phyloP scores from a whole-genome alignment of 2,797 vertebrate genomes.

The Kryptopterus vitreolus region DNA sequence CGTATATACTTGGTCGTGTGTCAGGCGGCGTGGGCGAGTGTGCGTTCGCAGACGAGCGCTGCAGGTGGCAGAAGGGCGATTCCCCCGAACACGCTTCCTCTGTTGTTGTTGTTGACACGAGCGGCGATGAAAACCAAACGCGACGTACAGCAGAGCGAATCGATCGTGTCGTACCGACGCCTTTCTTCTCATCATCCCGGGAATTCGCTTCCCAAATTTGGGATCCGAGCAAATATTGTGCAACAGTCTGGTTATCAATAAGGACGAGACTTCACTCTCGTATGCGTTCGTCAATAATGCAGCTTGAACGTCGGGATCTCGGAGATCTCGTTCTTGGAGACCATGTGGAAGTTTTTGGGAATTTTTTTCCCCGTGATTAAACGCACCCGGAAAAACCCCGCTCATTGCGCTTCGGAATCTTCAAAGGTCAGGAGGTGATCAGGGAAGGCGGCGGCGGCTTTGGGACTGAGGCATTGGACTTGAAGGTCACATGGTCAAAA shows the following conservation, averaged over 20 bases:
- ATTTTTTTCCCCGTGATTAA: too few relatives aligned
- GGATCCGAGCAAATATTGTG: not conserved
- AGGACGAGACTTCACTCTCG: too few relatives aligned
- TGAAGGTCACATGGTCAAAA: too few relatives aligned
- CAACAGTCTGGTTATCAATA: not conserved
- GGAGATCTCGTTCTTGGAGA: too few relatives aligned
- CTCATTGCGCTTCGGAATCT: too few relatives aligned
- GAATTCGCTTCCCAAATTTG: not conserved
- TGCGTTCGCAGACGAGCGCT: constrained; percentile 33
- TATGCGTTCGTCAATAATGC: not conserved
- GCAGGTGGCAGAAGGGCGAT: constrained; percentile 38
- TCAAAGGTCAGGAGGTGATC: too few relatives aligned
- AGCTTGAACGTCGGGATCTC: not conserved
- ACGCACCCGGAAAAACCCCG: too few relatives aligned
- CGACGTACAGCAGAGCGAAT: constrained; percentile 65
- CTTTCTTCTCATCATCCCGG: not conserved
- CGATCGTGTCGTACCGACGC: constrained; percentile 58
- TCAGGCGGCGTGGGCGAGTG: constrained; percentile 33
- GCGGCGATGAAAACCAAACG: constrained; percentile 45
- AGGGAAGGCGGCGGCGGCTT: too few relatives aligned
- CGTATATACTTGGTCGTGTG: constrained; percentile 5
- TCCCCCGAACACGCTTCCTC: not conserved
- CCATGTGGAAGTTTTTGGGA: too few relatives aligned
- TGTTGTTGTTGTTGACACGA: constrained; percentile 7
- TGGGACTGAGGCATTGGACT: too few relatives aligned